Base-by-base conservation (phyloP, 2,888 invertebrate species). In the Dusona sp. region DNA sequence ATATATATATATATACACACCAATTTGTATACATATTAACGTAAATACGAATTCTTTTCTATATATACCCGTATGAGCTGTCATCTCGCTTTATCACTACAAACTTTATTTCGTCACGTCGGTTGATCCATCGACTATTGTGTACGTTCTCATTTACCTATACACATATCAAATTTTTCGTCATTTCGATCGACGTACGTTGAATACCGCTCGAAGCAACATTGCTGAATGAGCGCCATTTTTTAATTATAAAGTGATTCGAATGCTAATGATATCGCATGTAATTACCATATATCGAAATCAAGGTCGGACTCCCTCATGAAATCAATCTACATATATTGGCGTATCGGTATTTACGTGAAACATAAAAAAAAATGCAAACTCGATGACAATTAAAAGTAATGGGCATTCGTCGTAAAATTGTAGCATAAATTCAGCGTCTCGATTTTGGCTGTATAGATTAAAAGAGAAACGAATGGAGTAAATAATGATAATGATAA, bases 161-260 rank as follows among this genome's bases (percentile, higher is more conserved):
- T 65, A 38, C 70, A 11, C 13, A 16, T 45, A 25, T 42, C 42
- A 45, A 70, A 70, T 6, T 67, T 54, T 54, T 61, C 68, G 64
- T 70, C 83, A 38, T 36, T 70, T 42, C 83, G 64, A 61, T 45
- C 65, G 78, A 82, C 29, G 42, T 38, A 67, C 70, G 51, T 65
- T 45, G 78, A 22, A 72, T 33, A 48, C 42, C 75, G 19, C 42
- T 54, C 25, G 16, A n/a, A 78, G 36, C 86, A 70, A 79, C 75
- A 75, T 86, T 74, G 45, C 64, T 64, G 48, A 88, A 83, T 64
- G 57, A 22, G n/a, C 88, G 85, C 83, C 88, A 90, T 90, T 91
- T 61, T 88, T 90, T 89, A 92, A 92, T 92, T 92, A 92, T 90
- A 92, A 92, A 91, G 88, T 90, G 86, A 92, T 92, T 92, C 91